Percentiles rank a stretch among this genome's conserved stretches.
phyloP scores from a whole-genome alignment of 2,888 invertebrate species.

The Orthonychiurus folsomi region DNA sequence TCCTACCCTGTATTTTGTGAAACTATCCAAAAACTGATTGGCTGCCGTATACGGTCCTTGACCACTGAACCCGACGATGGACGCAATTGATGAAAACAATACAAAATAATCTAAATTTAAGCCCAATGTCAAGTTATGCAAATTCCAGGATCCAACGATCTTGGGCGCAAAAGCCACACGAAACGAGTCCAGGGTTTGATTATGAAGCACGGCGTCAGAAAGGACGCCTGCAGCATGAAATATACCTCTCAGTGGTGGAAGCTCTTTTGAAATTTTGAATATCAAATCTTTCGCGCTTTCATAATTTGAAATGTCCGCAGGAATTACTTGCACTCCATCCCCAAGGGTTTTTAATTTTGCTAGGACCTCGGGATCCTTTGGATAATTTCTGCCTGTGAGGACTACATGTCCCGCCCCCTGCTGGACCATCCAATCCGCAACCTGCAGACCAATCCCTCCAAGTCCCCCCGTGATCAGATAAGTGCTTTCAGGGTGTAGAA shows the following conservation, averaged over 20 bases:
- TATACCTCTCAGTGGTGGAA: constrained; percentile 4
- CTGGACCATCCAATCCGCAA: too few relatives aligned
- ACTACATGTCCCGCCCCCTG: too few relatives aligned
- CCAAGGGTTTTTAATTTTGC: too few relatives aligned
- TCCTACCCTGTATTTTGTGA: constrained; percentile 8
- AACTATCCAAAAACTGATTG: constrained; percentile 8
- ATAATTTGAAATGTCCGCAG: too few relatives aligned
- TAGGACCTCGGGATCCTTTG: too few relatives aligned
- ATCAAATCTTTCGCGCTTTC: too few relatives aligned
- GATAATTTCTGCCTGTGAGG: too few relatives aligned
- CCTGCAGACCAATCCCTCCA: too few relatives aligned
- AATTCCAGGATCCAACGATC: constrained; percentile 2
- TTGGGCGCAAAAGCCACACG: neutral
- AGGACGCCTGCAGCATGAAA: constrained; percentile 8
- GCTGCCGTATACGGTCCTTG: constrained; percentile 11
- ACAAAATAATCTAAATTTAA: constrained; percentile 4
- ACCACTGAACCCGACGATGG: constrained; percentile 6
- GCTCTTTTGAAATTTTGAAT: too few relatives aligned
- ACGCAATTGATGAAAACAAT: constrained; percentile 7
- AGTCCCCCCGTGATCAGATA: too few relatives aligned
- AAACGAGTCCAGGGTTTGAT: neutral
- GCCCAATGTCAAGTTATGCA: constrained; percentile 1
- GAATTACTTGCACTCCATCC: too few relatives aligned
- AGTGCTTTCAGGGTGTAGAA: too few relatives aligned
- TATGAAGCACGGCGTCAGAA: neutral